These are phyloP conservation scores for Euura saliciscinereae DNA, from an alignment of 1,140 invertebrate species.

Conservation along the genomic window DNA sequence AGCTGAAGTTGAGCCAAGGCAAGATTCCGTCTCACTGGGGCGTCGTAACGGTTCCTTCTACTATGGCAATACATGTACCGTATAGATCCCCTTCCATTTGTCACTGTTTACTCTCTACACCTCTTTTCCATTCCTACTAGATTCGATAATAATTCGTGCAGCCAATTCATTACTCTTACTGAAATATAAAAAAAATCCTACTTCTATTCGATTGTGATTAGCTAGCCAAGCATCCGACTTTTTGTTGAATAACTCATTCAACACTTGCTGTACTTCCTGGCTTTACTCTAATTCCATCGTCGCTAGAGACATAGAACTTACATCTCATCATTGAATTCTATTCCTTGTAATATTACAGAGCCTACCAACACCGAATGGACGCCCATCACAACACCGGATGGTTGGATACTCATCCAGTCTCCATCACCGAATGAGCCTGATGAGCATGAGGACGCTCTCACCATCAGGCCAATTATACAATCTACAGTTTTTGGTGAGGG, in stretches of 20 bases:
- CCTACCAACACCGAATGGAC: conserved; percentile 56
- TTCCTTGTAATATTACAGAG: conserved; percentile 39
- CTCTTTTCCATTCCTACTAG: conserved; percentile 8
- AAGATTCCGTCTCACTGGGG: conserved; percentile 33
- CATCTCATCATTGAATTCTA: background rate
- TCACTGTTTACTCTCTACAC: conserved; percentile 17
- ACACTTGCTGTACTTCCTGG: too few relatives aligned
- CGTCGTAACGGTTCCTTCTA: conserved; percentile 41
- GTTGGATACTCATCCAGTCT: conserved; percentile 68
- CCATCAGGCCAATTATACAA: conserved; percentile 32
- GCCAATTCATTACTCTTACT: background rate
- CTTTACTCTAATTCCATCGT: too few relatives aligned
- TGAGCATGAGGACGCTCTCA: conserved; percentile 25
- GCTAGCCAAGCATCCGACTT: background rate
- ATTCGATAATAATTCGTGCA: conserved; percentile 16
- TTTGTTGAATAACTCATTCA: too few relatives aligned
- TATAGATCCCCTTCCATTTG: conserved; percentile 17
- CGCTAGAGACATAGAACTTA: too few relatives aligned
- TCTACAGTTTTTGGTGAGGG: conserved; percentile 26
- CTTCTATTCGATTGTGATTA: background rate
- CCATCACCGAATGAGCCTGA: conserved; percentile 44
- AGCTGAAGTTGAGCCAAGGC: conserved; percentile 19
- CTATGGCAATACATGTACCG: conserved; percentile 30
- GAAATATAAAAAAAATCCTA: background rate
- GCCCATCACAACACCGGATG: conserved; percentile 65